Conservation (phyloP, 2,888 invertebrate species). For the Drosophila meridionalis region DNA sequence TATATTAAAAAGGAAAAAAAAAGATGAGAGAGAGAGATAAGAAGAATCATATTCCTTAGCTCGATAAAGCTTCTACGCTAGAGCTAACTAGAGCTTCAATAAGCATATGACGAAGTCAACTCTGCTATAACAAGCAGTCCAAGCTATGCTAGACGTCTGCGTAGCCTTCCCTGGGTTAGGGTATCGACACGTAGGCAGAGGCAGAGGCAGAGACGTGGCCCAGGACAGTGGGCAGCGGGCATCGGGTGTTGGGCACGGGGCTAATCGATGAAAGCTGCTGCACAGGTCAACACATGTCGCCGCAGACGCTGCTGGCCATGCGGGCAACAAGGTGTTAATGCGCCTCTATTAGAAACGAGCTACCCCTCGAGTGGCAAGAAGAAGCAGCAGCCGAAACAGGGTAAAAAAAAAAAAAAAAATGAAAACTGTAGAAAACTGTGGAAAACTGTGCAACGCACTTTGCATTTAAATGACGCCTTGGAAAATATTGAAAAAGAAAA, state of each 20-base stretch:
- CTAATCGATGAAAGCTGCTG: constrained; percentile 48
- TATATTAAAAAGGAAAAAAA: not conserved
- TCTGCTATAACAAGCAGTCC: no score
- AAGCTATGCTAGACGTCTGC: not conserved
- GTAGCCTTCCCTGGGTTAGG: constrained; percentile 4
- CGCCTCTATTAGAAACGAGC: constrained; percentile 56
- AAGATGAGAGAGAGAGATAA: no score
- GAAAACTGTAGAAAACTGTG: not conserved
- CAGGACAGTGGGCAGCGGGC: not conserved
- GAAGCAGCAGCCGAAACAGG: not conserved
- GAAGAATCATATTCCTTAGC: not conserved
- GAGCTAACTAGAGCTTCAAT: not conserved
- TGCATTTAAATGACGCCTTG: constrained; percentile 79
- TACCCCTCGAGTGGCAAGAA: constrained; percentile 52
- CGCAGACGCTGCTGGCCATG: constrained; percentile 44
- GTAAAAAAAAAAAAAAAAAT: no score
- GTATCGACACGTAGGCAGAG: constrained; percentile 33
- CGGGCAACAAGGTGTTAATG: constrained; percentile 68
- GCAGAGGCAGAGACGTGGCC: constrained; percentile 5
- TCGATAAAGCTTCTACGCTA: not conserved
- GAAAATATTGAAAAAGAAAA: constrained; percentile 36
- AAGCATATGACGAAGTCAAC: not conserved
- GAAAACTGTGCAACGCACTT: constrained; percentile 40
- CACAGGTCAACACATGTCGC: constrained; percentile 63
- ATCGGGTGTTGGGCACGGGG: constrained; percentile 1